Evolutionary conservation across 2,113 vertebrate species (phyloP), one percentile per base, ranked within the genome.

Genomic region (Pimephales promelas): DNA sequence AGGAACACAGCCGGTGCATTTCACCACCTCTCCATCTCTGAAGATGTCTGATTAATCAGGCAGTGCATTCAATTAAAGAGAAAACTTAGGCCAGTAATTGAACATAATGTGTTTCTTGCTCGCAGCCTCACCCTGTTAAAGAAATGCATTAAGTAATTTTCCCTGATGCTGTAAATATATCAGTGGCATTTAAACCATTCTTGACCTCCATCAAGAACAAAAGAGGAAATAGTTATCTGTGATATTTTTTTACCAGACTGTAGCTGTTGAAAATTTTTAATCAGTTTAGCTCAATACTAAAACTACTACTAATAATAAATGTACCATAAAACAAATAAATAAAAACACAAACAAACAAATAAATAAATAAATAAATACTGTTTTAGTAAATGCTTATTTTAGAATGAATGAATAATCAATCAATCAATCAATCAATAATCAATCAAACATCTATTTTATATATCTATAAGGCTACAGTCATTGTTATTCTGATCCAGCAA

Each of bases 31-130:
- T 92, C 72, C n/a, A 88, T 92, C 89, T 87, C 92, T 92, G 90
- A 92, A 88, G 87, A 84, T 76, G 85, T 88, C 89, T 85, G 73
- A 84, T 94, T 93, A 93, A 94, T 94, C 91, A 90, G 90, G 86
- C 90, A 86, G 88, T 89, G 90, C 83, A 62, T 93, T 95, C 93
- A 94, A 94, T 94, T 95, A 93, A 94, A 94, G 90, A 91, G 89
- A 93, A 93, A 93, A 93, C 91, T 92, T 93, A 90, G 88, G 87
- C 88, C 87, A 74, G 90, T 92, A 95, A 94, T 92, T 91, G 92
- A 93, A 94, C 90, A 88, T 88, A 93, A 92, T 93, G 88, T 78
- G 86, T 86, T 89, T 88, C 87, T 78, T 36, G 89, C 57, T 89
- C 89, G 79, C 86, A 68, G 79, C 57, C 72, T 71, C 36, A 74